Base-by-base conservation (phyloP, 2,888 invertebrate species). In the Diadegma fenestrale region DNA sequence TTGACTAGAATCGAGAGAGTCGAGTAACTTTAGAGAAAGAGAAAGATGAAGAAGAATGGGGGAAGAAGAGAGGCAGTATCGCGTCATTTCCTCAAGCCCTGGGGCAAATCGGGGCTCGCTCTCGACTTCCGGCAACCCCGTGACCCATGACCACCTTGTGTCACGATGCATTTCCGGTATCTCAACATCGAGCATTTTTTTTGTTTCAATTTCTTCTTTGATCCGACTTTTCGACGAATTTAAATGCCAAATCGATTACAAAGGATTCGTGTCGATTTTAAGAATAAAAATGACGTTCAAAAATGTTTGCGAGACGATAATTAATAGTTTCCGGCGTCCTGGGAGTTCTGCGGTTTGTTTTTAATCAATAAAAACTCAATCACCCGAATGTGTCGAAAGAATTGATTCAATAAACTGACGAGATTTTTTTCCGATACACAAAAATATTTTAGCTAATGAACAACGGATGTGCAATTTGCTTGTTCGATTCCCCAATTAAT, bases 51-150 rank as follows among this genome's bases (percentile, higher is more conserved):
- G 22, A 61, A 26, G 58, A 19, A 26, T 22, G 7, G 33, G 19
- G 30, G 12, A 33, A 37, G 37, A 22, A 17, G 54, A 22, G 33
- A 73, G 45, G 26, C 26, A 17, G 73, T 75, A 75, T 85, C 77
- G 82, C 82, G 82, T 82, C 82, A 86, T 75, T 86, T 85, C 85
- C 86, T 84, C 79, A 61, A 75, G 61, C 80, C 72, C 61, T 61
- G 66, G 75, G 85, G 85, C 85, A 77, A 82, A 85, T 82, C 76
- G 14, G 64, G 17, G 48, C 45, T 78, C 82, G 72, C 80, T 83
- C 81, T 78, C 81, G 72, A 83, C 87, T 87, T 85, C 87, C 85
- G 87, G 75, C 81, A 85, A 85, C 83, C 85, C 79, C 76, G 22
- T 85, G 87, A 87, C 85, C 85, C 80, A 78, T 81, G 76, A 72